These are phyloP conservation scores for Sakesphorus luctuosus DNA, from an alignment of 2,113 vertebrate species.

Conservation along the genomic window DNA sequence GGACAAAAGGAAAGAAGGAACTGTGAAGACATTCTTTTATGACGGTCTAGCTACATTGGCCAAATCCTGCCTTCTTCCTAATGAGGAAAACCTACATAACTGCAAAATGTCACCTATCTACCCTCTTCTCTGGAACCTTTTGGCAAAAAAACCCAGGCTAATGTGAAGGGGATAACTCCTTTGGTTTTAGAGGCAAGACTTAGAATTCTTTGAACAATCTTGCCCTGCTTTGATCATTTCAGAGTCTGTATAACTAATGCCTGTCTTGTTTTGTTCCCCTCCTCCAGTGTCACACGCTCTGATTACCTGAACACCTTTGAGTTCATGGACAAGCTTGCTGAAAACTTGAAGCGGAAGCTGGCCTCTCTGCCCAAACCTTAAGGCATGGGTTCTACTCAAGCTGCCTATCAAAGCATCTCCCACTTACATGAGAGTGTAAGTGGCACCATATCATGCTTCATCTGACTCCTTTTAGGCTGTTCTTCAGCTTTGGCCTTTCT, in stretches of 20 bases:
- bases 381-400: conserved; percentile 4
- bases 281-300: conserved; percentile 82
- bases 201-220: not conserved
- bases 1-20: not conserved
- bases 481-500: not conserved
- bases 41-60: not conserved
- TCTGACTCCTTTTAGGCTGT: not conserved
- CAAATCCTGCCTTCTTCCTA: not conserved
- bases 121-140: not conserved
- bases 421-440: not conserved
- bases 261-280: not conserved
- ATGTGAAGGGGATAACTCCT: not conserved
- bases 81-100: not conserved
- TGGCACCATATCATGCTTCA: conserved; percentile 42
- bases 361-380: conserved; percentile 85
- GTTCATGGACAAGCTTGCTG: conserved; percentile 96
- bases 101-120: not conserved
- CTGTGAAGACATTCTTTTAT: not conserved
- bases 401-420: not conserved
- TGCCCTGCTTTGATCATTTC: not conserved
- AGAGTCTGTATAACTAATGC: not conserved
- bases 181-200: not conserved
- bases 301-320: conserved; percentile 98
- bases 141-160: not conserved
- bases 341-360: conserved; percentile 90